phyloP scores from a whole-genome alignment of 53 echinoderm and acorn worm genomes.

The Glandiceps talaboti region DNA sequence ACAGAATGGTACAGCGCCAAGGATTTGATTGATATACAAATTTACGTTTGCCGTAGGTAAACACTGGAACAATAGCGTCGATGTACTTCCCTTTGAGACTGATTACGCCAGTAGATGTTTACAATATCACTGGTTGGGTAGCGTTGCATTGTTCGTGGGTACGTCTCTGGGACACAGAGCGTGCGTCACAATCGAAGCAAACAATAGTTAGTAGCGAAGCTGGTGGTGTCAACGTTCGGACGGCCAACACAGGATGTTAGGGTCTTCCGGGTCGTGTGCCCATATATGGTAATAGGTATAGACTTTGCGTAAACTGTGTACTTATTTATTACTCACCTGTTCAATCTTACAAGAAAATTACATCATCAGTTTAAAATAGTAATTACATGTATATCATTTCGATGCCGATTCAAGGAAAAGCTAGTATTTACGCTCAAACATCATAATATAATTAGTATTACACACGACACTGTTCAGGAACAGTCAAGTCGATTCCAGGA shows the following conservation, averaged over 20 bases:
- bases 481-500: no score
- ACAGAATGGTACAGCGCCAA: not conserved
- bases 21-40: not conserved
- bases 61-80: not conserved
- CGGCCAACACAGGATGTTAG: not conserved
- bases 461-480: no score
- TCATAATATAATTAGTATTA: no score
- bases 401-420: no score
- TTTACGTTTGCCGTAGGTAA: not conserved
- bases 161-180: not conserved
- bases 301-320: not conserved
- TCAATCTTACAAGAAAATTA: no score
- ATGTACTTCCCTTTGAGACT: not conserved
- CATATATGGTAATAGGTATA: not conserved
- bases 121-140: no score
- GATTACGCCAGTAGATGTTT: not conserved
- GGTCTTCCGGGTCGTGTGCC: not conserved
- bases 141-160: no score
- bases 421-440: no score
- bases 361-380: no score
- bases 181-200: not conserved
- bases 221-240: not conserved
- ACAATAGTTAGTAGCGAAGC: not conserved
- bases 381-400: no score
- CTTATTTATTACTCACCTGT: not conserved